Base-by-base conservation (phyloP, 37 sponge, comb jelly and placozoan genomes). In the Aplysina aerophoba region DNA sequence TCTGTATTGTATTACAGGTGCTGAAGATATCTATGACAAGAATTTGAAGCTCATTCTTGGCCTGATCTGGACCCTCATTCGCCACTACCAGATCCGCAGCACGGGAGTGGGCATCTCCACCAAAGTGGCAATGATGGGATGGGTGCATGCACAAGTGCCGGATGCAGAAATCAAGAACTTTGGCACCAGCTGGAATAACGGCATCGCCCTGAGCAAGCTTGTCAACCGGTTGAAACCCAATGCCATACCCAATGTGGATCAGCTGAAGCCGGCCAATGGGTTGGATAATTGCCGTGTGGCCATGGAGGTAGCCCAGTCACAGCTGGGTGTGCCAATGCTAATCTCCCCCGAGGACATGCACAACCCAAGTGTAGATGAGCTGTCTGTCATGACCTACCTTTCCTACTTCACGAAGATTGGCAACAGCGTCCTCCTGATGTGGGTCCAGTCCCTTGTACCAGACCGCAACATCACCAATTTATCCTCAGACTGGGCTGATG, bases 1-100 rank as follows among this genome's bases (percentile, higher is more conserved):
- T 28, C 34, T 65, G 12, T 72, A 0, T 38, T 35, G 36, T 4
- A 30, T 19, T 31, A 37, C 67, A 93, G 95, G 92, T 22, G 87
- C 90, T 73, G 94, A 88, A 56, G 96, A 98, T 54, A 93, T 98
- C 58, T 86, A 88, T 80, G 94, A 91, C n/a, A 92, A 90, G 0
- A 98, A 98, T 84, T 61, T 93, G 53, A 98, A 98, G 81, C 91
- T 98, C 34, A 95, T 98, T 40, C 92, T 98, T 0, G 98, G 98
- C 27, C 67, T 98, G 81, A 88, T 98, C 17, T 98, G 98, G 98
- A 94, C 95, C 39, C 91, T 98, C 39, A 95, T 98, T 74, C 81
- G 88, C 0, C 86, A 91, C 55, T 98, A 94, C 85, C 98, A 98
- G 87, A 95, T 98, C 83, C 88, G 81, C 62, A 86, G 72, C 72